Evolutionary conservation across 2,797 vertebrate genomes (phyloP).

Genomic region (Coreius guichenoti): DNA sequence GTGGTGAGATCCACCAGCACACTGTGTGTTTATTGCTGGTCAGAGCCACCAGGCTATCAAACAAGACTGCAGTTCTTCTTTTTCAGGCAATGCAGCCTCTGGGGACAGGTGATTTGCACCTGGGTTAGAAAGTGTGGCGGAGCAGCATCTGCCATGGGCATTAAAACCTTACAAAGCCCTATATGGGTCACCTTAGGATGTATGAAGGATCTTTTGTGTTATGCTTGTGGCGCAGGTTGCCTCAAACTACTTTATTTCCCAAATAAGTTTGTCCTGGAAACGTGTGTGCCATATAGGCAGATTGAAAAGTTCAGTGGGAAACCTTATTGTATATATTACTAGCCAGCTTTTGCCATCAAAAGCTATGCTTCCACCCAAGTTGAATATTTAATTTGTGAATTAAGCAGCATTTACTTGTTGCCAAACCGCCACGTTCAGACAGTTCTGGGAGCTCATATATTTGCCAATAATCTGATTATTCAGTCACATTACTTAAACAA

Average conservation of each 20-base stretch:
- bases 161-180: conserved; percentile 30
- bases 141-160: conserved; percentile 18
- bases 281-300: not conserved
- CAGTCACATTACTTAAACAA: not conserved
- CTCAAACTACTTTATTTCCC: conserved; percentile 25
- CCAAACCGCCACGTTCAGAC: not conserved
- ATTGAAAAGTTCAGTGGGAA: not conserved
- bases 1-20: conserved; percentile 70
- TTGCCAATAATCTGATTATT: not conserved
- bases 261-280: conserved; percentile 31
- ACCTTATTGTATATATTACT: not conserved
- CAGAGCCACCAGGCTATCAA: conserved; percentile 67
- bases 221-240: conserved; percentile 1
- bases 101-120: conserved; percentile 49
- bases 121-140: conserved; percentile 34
- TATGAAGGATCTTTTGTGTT: not conserved
- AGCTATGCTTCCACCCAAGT: not conserved
- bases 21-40: conserved; percentile 68
- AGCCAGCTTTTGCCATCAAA: not conserved
- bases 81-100: conserved; percentile 26
- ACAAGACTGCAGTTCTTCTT: conserved; percentile 61
- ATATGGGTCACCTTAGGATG: conserved; percentile 36
- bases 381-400: not conserved
- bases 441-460: not conserved
- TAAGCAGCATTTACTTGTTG: not conserved